phyloP scores from a whole-genome alignment of 2,797 vertebrate species.

The Scolopax bukidnonensis region DNA sequence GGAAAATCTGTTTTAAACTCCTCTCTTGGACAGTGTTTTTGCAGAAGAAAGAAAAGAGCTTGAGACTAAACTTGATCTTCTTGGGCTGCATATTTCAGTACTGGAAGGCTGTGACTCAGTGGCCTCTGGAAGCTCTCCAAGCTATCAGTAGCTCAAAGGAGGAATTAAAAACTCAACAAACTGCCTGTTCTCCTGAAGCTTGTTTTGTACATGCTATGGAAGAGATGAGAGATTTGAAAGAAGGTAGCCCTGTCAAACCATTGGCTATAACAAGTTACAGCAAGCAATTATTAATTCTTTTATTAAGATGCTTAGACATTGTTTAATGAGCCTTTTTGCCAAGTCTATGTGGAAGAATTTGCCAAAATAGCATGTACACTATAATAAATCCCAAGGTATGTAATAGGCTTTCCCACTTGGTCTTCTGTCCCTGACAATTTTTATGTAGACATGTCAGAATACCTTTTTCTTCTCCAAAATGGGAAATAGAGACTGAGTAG shows the following conservation, averaged over 20 bases:
- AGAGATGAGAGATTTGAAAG: background rate
- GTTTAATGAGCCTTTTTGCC: background rate
- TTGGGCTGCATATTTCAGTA: background rate
- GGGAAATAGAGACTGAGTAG: background rate
- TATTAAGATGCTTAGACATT: background rate
- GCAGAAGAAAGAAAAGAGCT: background rate
- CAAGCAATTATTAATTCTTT: background rate
- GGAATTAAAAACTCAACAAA: slow-evolving; percentile 9
- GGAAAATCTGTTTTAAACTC: background rate
- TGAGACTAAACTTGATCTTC: slow-evolving; percentile 24
- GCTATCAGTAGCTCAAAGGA: slow-evolving; percentile 23
- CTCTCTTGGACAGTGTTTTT: background rate
- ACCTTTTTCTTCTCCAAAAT: background rate
- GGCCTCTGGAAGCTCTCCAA: slow-evolving; percentile 43
- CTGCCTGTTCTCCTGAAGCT: slow-evolving; percentile 20
- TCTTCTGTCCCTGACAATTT: background rate
- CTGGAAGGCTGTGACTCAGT: slow-evolving; percentile 51
- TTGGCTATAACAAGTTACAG: background rate
- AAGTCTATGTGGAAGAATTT: background rate
- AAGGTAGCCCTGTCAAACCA: background rate
- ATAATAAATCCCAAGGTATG: background rate
- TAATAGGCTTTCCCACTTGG: background rate
- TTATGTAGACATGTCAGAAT: background rate
- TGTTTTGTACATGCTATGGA: slow-evolving; percentile 3
- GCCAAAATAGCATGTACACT: background rate